Conservation (phyloP, 2,113 vertebrate species). For the Panurus biarmicus region DNA sequence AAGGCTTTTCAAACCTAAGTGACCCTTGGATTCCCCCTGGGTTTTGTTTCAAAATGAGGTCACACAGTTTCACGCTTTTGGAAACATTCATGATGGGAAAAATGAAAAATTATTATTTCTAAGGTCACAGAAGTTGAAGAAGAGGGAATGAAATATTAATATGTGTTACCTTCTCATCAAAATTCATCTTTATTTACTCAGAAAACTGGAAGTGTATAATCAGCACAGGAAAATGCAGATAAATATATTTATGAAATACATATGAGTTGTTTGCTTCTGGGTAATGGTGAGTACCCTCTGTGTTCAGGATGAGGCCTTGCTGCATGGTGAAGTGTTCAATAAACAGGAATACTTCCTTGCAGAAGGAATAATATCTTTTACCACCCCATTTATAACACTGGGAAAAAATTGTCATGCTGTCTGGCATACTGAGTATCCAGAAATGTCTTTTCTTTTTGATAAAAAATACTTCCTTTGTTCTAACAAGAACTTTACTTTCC, state of each 20-base stretch:
- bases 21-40: background rate
- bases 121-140: background rate
- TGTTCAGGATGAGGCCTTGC: background rate
- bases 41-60: background rate
- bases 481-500: background rate
- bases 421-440: background rate
- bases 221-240: background rate
- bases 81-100: background rate
- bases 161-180: background rate
- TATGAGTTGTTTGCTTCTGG: background rate
- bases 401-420: background rate
- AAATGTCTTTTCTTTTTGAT: background rate
- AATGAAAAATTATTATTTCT: background rate
- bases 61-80: fast-evolving
- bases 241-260: constrained; percentile 35
- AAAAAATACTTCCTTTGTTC: background rate
- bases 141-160: background rate
- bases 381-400: background rate
- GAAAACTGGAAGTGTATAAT: background rate
- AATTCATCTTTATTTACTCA: background rate
- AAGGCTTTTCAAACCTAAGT: background rate
- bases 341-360: background rate
- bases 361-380: background rate
- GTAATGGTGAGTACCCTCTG: background rate
- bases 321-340: background rate